Base-by-base conservation (phyloP, 1,140 invertebrate species). In the Triops longicaudatus region DNA sequence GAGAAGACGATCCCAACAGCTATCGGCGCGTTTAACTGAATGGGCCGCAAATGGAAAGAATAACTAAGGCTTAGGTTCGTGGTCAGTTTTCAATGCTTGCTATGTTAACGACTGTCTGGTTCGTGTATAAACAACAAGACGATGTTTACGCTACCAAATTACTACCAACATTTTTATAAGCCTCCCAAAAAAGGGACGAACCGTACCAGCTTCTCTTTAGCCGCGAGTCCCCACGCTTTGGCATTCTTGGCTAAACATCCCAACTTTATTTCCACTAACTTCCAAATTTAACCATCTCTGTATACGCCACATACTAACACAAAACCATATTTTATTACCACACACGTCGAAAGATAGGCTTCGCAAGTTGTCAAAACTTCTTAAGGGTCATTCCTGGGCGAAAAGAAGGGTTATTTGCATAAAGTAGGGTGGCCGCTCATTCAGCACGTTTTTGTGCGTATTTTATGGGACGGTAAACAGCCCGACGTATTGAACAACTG, bases 101-200 rank as follows among this genome's bases (percentile, higher is more conserved):
- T 63, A 22, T 63, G 50, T 63, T 63, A 63, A 63, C 50, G 50
- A 63, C 50, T 63, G 50, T 63, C 50, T 63, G 50, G 50, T 63
- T 22, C 6, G 3, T 6, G 50, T 6, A 63, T 63, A 63, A 63
- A 63, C 50, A 63, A 63, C 50, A 22, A 17, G 50, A 63, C 14
- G 3, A 63, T 63, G 50, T 63, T 63, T 63, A 63, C 50, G 22
- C 50, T 63, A 63, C 50, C 50, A 63, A 63, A 63, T 63, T 63
- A 63, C 50, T 63, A 9, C n/a, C 50, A 63, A 22, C 50, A 63
- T 63, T 63, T 63, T 63, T 63, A 22, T 63, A 63, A 63, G 50
- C 50, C 50, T 63, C 50, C 50, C 50, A 63, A 63, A 63, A 63
- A 63, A 37, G 31, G 31, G 31, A 22, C 50, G 50, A 63, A 22